Conservation (phyloP, 1,140 invertebrate species). For the Drosophila ercepeae region DNA sequence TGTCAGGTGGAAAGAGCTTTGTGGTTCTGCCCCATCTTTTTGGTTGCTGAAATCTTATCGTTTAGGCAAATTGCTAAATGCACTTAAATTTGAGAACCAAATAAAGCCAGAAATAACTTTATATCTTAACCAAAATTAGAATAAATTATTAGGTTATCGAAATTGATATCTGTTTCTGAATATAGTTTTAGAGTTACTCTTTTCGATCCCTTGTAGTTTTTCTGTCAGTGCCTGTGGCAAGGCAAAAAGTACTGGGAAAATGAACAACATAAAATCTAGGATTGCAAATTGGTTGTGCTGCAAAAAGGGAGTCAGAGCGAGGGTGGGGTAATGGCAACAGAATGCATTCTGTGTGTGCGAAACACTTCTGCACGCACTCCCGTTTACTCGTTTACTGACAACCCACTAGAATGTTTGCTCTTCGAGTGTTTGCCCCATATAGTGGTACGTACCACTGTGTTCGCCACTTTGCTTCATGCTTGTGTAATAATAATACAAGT, state of each 20-base stretch:
- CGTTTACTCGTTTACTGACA: constrained; percentile 30
- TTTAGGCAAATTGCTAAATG: constrained; percentile 62
- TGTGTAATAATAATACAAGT: constrained; percentile 36
- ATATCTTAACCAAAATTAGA: background rate
- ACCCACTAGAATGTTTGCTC: constrained; percentile 5
- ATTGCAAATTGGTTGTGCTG: constrained; percentile 42
- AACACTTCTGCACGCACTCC: constrained; percentile 26
- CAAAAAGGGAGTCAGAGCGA: background rate
- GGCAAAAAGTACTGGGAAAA: constrained; percentile 7
- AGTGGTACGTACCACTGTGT: background rate
- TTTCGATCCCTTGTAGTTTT: background rate
- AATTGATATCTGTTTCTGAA: too few relatives aligned
- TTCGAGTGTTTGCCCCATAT: background rate
- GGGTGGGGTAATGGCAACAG: constrained; percentile 17
- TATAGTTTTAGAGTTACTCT: background rate
- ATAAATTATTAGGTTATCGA: too few relatives aligned
- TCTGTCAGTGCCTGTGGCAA: background rate
- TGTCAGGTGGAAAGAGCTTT: constrained; percentile 8
- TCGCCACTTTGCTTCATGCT: background rate
- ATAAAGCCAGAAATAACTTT: constrained; percentile 13
- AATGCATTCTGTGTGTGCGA: constrained; percentile 48
- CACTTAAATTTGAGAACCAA: constrained; percentile 50
- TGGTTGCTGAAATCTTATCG: constrained; percentile 41
- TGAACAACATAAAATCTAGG: constrained; percentile 29
- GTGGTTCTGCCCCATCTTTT: background rate